Evolutionary conservation across 1,140 invertebrate species (phyloP), one percentile per base, ranked within the genome.

Genomic region (Melitaea cinxia): DNA sequence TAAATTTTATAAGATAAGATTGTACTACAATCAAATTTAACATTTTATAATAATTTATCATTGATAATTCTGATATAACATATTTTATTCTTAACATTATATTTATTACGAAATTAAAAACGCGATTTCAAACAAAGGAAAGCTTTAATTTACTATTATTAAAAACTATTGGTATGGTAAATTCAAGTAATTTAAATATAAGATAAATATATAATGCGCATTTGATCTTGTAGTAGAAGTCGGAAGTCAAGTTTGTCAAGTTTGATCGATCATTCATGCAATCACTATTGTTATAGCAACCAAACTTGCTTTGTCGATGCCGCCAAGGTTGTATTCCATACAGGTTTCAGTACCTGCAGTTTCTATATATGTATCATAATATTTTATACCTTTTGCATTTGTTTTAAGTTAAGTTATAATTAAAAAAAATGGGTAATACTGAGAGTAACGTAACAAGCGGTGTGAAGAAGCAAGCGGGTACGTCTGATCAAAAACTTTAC

Each of bases 391-490:
- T 47, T 58, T 9, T 42, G n/a, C 1, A 6, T 45, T 9, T 45
- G n/a, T 45, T 39, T 4, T n/a, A 57, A 24, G 35, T 14, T 4
- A 28, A 24, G 15, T 28, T 1, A 28, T 0, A 15, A 14, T 1
- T 47, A 19, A 35, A 33, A 24, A 67, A 37, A 84, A 87, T 98
- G 97, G 97, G 97, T 77, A 98, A 98, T 93, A 96, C 97, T 1
- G 96, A 97, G 77, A 97, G 96, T 77, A 97, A 97, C 91, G 97
- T 98, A 6, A 95, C 96, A 0, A 97, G 96, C 85, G 96, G 96
- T 52, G 96, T 98, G 0, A 98, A 98, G 86, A 97, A 97, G 70
- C 97, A 98, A 82, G 96, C 96, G 0, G 96, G 96, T 28, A 95
- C 95, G 10, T 95, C 95, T 0, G 94, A 94, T 9, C 94, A 96